Evolutionary conservation across 2,888 invertebrate species (phyloP), one percentile per base, ranked within the genome.

Genomic region (Himalopsyche kuldschensis): DNA sequence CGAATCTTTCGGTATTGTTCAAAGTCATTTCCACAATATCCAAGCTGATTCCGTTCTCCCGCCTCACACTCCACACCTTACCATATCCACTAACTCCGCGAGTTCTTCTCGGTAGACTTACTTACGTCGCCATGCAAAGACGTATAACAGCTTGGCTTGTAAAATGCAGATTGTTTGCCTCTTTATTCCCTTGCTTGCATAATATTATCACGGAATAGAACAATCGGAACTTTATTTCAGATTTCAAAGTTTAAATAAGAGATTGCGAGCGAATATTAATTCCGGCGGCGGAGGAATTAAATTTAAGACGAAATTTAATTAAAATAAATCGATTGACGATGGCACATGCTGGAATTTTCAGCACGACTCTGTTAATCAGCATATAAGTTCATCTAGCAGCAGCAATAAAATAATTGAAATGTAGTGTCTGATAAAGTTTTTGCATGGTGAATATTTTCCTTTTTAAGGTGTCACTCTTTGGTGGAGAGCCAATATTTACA

Each of bases 161-260:
- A 82, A 85, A 84, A 85, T 85, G 85, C 85, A 85, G 85, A 85
- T 85, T 84, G 85, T 84, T 82, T 82, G 80, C 82, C 80, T 80
- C 82, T 78, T 79, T 63, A 69, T 84, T 81, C 84, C 41, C 41
- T 30, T 69, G 75, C 83, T 83, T 80, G 83, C 82, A 85, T 83
- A 85, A 82, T 78, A 84, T 84, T 84, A 84, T 75, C 82, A 46
- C 41, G 82, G 46, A 46, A 75, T 81, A 76, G 83, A 81, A 81
- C 81, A 83, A 81, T 83, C 81, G 76, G 78, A 85, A 85, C 79
- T 85, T 85, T 80, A 75, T 75, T 78, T 78, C 78, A 47, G 47
- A 78, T 47, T 47, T 35, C 46, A 46, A 78, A 78, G 46, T 78
- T 78, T 47, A 30, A 35, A 76, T 35, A 76, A 35, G 41, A 76